Percentiles rank a stretch among this genome's conserved stretches.
Conservation (phyloP, 2,888 invertebrate genomes). For the Rutpela maculata region DNA sequence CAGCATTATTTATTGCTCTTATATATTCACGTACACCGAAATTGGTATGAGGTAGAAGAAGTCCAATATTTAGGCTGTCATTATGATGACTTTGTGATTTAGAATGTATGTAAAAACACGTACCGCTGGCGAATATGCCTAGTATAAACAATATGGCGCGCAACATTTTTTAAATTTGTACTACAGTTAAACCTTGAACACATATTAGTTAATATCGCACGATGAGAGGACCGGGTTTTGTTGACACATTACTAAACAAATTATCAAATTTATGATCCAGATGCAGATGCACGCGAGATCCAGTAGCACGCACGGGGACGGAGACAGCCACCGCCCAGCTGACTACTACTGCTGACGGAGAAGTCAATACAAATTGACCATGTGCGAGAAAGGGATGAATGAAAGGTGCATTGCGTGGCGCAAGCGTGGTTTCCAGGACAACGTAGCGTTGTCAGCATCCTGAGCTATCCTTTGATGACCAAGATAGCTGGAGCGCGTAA, state of each 20-base stretch:
- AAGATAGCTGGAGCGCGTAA: slow-evolving; percentile 45
- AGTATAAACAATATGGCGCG: slow-evolving; percentile 62
- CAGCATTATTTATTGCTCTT: slow-evolving; percentile 80
- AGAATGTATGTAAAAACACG: slow-evolving; percentile 61
- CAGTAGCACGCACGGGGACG: slow-evolving; percentile 66
- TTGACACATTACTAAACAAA: slow-evolving; percentile 45
- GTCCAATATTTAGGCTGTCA: slow-evolving; percentile 75
- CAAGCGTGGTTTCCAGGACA: slow-evolving; percentile 72
- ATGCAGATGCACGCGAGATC: slow-evolving; percentile 62
- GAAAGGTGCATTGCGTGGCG: slow-evolving; percentile 62
- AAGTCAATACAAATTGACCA: slow-evolving; percentile 66
- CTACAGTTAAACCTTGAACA: slow-evolving; percentile 33
- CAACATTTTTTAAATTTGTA: slow-evolving; percentile 48
- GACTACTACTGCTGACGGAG: slow-evolving; percentile 71
- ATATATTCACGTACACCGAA: slow-evolving; percentile 82
- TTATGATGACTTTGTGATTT: slow-evolving; percentile 52
- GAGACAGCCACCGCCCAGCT: slow-evolving; percentile 76
- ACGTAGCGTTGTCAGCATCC: slow-evolving; percentile 63
- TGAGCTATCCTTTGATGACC: slow-evolving; percentile 41
- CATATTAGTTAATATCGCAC: slow-evolving; percentile 42
- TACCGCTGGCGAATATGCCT: slow-evolving; percentile 56
- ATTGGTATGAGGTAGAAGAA: slow-evolving; percentile 79
- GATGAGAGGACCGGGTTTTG: slow-evolving; percentile 25
- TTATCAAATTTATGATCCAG: slow-evolving; percentile 44
- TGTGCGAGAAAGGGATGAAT: slow-evolving; percentile 61